Percentiles rank a stretch among this genome's conserved stretches.
These are phyloP conservation scores for Phycodurus eques DNA, from an alignment of 2,113 vertebrate genomes.

Conservation along the genomic window DNA sequence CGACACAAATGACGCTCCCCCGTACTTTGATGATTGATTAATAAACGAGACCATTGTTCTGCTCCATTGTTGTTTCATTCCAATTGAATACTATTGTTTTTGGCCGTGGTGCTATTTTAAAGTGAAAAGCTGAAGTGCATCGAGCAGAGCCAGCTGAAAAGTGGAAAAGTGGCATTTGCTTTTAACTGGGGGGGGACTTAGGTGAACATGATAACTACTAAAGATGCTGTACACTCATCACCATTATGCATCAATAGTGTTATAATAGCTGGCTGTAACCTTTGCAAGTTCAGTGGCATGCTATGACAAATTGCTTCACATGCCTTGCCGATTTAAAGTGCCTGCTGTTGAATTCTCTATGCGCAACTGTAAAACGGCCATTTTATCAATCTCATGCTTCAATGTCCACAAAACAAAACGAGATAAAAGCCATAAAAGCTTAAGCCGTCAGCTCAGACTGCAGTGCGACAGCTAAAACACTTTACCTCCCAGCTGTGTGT, in stretches of 20 bases:
- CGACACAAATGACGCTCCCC: no score
- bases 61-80: neutral
- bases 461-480: conserved; percentile 16
- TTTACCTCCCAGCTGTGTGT: conserved; percentile 2
- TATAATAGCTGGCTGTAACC: neutral
- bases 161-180: neutral
- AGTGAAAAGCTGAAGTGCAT: neutral
- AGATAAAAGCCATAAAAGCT: conserved; percentile 29
- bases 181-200: neutral
- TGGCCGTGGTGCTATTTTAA: neutral
- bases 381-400: conserved; percentile 4
- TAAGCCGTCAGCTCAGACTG: conserved; percentile 30
- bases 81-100: neutral
- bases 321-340: conserved; percentile 1
- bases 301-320: conserved; percentile 1
- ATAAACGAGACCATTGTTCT: neutral
- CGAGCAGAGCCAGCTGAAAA: neutral
- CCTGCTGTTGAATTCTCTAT: conserved; percentile 9
- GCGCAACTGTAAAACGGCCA: conserved; percentile 18
- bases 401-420: conserved; percentile 28
- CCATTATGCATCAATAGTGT: neutral
- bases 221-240: neutral
- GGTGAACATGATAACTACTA: neutral
- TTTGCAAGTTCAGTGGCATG: neutral
- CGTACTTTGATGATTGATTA: neutral